phyloP scores from a whole-genome alignment of 2,113 vertebrate species.

The Trachemys scripta region DNA sequence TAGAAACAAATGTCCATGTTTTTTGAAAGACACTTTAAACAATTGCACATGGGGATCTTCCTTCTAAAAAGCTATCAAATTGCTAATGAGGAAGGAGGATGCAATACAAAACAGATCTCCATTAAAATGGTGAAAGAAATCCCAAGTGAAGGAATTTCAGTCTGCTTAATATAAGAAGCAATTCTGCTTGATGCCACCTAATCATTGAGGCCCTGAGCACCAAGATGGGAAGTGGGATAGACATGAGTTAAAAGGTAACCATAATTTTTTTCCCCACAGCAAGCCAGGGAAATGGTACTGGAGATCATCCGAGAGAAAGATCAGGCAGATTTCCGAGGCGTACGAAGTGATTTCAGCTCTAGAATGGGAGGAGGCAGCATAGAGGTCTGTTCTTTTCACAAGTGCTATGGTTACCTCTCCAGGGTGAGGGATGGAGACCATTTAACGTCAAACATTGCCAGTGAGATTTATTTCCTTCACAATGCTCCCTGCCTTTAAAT shows the following conservation, averaged over 20 bases:
- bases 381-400: slow-evolving; percentile 85
- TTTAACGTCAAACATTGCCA: slow-evolving; percentile 35
- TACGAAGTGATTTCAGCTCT: slow-evolving; percentile 91
- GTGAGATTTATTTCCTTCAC: neutral
- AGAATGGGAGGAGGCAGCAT: slow-evolving; percentile 93
- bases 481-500: neutral
- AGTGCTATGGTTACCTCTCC: slow-evolving; percentile 66
- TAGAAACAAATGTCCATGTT: neutral
- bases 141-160: neutral
- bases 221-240: slow-evolving; percentile 29
- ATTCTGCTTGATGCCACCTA: slow-evolving; percentile 5
- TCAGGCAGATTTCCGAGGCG: slow-evolving; percentile 91
- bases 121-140: neutral
- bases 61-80: neutral
- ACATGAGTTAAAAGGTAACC: slow-evolving; percentile 39
- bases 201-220: neutral
- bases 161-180: neutral
- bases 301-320: slow-evolving; percentile 98
- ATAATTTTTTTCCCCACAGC: slow-evolving; percentile 82
- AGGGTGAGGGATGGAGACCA: slow-evolving; percentile 56
- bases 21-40: neutral
- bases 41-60: neutral
- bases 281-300: slow-evolving; percentile 97
- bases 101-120: slow-evolving; percentile 1
- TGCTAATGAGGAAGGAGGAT: neutral